phyloP scores from a whole-genome alignment of 2,888 invertebrate genomes.

The Pristionchus maxplancki region DNA sequence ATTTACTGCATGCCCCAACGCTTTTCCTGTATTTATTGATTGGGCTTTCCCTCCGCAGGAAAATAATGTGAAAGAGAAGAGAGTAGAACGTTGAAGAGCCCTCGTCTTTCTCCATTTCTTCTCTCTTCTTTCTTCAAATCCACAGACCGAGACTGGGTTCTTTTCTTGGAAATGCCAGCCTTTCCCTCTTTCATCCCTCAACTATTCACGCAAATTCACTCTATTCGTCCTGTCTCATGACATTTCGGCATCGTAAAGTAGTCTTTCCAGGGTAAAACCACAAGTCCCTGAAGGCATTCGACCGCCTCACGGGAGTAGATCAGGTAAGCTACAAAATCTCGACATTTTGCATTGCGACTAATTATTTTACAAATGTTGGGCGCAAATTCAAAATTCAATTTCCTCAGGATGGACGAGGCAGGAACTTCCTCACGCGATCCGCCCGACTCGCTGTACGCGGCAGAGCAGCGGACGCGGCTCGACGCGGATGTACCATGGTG shows the following conservation, averaged over 20 bases:
- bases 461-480: conserved; percentile 59
- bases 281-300: background rate
- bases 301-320: conserved; percentile 1
- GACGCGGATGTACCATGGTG: conserved; percentile 69
- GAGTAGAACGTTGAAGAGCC: conserved; percentile 26
- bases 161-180: background rate
- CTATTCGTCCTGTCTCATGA: background rate
- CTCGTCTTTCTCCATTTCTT: background rate
- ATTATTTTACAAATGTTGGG: background rate
- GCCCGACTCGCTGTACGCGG: conserved; percentile 73
- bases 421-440: conserved; percentile 59
- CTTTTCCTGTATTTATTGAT: conserved; percentile 17
- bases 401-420: conserved; percentile 5
- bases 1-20: background rate
- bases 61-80: conserved; percentile 48
- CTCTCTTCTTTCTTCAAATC: background rate
- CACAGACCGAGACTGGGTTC: background rate
- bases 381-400: background rate
- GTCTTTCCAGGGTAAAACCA: background rate
- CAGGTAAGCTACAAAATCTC: background rate
- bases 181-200: background rate
- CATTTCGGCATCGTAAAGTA: background rate
- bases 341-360: background rate
- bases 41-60: conserved; percentile 21
- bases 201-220: conserved; percentile 12